Conservation (phyloP, 2,113 vertebrate genomes). For the Leuciscus idus region DNA sequence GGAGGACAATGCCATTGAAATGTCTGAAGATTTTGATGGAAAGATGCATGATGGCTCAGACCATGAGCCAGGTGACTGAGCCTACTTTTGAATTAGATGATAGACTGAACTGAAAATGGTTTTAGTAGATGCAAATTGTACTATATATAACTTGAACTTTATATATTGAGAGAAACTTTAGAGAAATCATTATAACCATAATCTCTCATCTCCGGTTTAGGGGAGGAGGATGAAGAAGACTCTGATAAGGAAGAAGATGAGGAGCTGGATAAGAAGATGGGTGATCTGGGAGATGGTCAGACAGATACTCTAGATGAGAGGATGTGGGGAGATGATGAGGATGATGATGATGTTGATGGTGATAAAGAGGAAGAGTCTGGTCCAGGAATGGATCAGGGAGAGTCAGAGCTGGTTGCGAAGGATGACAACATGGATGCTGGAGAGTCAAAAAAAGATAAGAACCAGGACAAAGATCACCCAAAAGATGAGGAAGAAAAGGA, state of each 20-base stretch:
- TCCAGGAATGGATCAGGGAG: constrained; percentile 93
- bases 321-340: constrained; percentile 90
- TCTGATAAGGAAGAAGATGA: constrained; percentile 83
- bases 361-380: constrained; percentile 89
- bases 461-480: constrained; percentile 76
- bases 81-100: not conserved
- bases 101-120: not conserved
- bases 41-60: constrained; percentile 89
- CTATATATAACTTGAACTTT: not conserved
- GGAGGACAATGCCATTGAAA: constrained; percentile 96
- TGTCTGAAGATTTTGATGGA: constrained; percentile 97
- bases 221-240: constrained; percentile 79
- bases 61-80: constrained; percentile 81
- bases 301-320: constrained; percentile 94
- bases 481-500: constrained; percentile 75
- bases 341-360: constrained; percentile 79
- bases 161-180: too few species aligned
- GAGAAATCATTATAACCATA: not conserved
- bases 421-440: constrained; percentile 84
- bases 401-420: constrained; percentile 92
- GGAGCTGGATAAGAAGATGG: constrained; percentile 97
- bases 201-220: constrained; percentile 62
- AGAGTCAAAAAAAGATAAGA: constrained; percentile 81
- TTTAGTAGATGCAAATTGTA: not conserved
- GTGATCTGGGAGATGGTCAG: constrained; percentile 88